These are phyloP conservation scores for Epinotia brunnichana DNA, from an alignment of 2,888 invertebrate species.

Conservation along the genomic window DNA sequence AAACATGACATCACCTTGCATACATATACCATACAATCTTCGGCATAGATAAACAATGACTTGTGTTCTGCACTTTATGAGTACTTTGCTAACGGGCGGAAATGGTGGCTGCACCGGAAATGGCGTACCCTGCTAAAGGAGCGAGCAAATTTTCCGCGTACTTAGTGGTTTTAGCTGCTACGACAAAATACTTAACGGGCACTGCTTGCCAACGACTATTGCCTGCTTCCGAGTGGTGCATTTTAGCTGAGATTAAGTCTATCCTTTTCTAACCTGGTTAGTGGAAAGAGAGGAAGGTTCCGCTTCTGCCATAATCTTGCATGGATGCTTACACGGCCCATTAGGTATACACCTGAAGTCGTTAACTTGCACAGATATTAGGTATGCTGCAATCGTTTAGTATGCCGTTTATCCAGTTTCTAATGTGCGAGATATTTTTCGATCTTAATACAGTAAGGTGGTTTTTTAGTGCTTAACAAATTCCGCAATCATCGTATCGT, in stretches of 20 bases:
- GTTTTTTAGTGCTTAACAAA: not conserved
- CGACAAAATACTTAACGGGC: constrained; percentile 52
- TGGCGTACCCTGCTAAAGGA: constrained; percentile 53
- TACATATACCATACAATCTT: not conserved
- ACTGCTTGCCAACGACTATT: constrained; percentile 32
- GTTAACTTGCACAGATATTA: constrained; percentile 37
- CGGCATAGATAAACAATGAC: constrained; percentile 12
- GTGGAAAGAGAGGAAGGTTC: constrained; percentile 11
- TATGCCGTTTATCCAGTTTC: constrained; percentile 36
- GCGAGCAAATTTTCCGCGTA: constrained; percentile 57
- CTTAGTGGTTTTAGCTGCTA: constrained; percentile 62
- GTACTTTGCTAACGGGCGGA: constrained; percentile 47
- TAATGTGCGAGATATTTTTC: constrained; percentile 1
- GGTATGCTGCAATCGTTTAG: constrained; percentile 34
- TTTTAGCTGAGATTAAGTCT: not conserved
- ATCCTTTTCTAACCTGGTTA: not conserved
- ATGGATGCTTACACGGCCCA: not conserved
- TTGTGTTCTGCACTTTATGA: constrained; percentile 28
- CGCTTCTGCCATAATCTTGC: not conserved
- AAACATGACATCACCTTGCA: too few species aligned
- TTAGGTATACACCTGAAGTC: constrained; percentile 22
- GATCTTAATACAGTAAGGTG: not conserved
- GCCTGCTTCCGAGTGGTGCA: constrained; percentile 24
- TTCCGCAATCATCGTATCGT: too few species aligned
- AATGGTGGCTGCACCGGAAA: constrained; percentile 53